Percentiles rank a stretch among this genome's conserved stretches.
phyloP scores from a whole-genome alignment of 37 sponge, comb jelly and placozoan species.

The Corticium candelabrum region DNA sequence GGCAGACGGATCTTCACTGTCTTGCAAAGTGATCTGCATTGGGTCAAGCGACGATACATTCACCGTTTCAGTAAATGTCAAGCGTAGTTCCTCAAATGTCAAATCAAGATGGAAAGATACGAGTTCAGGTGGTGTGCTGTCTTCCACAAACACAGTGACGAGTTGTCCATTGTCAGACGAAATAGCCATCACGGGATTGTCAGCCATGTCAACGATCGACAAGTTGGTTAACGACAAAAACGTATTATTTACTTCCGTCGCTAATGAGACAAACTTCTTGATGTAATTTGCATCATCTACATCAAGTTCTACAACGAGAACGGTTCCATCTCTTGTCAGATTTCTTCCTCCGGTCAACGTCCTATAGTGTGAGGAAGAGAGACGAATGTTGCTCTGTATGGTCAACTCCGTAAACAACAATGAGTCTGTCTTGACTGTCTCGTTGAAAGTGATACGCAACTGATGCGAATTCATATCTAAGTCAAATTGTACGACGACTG shows the following conservation, averaged over 20 bases:
- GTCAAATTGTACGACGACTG: slow-evolving; percentile 55
- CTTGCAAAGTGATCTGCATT: slow-evolving; percentile 18
- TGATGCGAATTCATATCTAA: slow-evolving; percentile 56
- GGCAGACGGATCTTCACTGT: background rate
- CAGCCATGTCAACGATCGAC: slow-evolving; percentile 52
- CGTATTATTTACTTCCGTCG: slow-evolving; percentile 48
- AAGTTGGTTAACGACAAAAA: slow-evolving; percentile 44
- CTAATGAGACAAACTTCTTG: slow-evolving; percentile 43
- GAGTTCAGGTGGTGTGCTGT: slow-evolving; percentile 52
- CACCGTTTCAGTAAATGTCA: slow-evolving; percentile 76
- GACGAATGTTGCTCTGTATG: background rate
- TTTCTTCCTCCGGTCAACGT: background rate
- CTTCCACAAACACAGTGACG: slow-evolving; percentile 43
- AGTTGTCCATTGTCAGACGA: slow-evolving; percentile 3
- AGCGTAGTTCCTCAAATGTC: slow-evolving; percentile 40
- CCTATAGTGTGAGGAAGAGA: background rate
- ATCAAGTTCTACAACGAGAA: background rate
- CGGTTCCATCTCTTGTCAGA: background rate
- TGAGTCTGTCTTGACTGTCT: background rate
- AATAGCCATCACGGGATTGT: slow-evolving; percentile 46
- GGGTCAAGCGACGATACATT: slow-evolving; percentile 57
- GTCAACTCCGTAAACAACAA: background rate
- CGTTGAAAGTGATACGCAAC: background rate
- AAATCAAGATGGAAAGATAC: slow-evolving; percentile 54
- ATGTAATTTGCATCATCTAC: background rate